phyloP scores from a whole-genome alignment of 2,888 invertebrate genomes.

The Dryocosmus kuriphilus region DNA sequence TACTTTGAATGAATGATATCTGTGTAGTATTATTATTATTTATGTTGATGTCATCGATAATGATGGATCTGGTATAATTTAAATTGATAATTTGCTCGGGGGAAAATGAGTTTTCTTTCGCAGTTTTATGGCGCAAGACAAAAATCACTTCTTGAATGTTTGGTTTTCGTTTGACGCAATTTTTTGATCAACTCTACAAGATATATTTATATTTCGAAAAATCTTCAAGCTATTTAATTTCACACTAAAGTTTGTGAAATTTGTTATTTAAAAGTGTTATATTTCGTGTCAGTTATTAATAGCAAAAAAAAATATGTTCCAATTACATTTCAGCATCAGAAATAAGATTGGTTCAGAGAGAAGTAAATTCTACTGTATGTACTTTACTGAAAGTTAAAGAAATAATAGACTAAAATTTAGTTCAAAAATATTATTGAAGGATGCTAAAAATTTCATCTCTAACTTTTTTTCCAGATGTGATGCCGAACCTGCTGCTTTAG shows the following conservation, averaged over 20 bases:
- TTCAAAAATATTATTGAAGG: neutral
- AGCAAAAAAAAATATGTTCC: too few species aligned
- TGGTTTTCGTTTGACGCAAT: neutral
- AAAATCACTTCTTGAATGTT: neutral
- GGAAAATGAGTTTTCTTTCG: neutral
- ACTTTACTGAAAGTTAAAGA: neutral
- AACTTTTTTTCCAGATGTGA: constrained; percentile 87
- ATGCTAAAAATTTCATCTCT: neutral
- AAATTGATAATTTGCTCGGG: neutral
- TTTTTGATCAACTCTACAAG: neutral
- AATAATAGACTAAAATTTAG: neutral
- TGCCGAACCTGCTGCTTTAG: constrained; percentile 96
- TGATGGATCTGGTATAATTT: neutral
- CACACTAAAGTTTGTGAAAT: neutral
- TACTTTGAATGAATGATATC: neutral
- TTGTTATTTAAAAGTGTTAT: neutral
- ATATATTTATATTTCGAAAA: too few species aligned
- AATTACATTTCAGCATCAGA: too few species aligned
- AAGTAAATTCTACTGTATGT: neutral
- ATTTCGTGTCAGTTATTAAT: too few species aligned
- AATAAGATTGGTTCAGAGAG: too few species aligned
- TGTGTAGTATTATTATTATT: neutral
- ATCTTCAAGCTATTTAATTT: neutral
- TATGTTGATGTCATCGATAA: neutral
- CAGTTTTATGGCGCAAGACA: neutral